These are phyloP conservation scores for Pangasius macronema DNA, from an alignment of 2,797 vertebrate genomes.

Conservation along the genomic window DNA sequence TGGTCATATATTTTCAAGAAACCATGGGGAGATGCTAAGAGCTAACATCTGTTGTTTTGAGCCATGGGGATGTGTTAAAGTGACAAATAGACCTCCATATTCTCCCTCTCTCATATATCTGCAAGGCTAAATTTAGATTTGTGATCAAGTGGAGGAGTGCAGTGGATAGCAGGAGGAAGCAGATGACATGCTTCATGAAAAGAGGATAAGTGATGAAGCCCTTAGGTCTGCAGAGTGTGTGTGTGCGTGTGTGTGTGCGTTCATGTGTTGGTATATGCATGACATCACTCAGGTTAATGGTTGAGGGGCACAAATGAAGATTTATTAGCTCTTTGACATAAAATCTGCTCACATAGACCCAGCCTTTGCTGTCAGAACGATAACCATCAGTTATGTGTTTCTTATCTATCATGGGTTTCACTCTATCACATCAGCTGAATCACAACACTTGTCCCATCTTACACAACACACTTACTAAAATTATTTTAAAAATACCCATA, in stretches of 20 bases:
- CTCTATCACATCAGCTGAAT: background rate
- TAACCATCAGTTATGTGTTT: background rate
- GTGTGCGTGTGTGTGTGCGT: slow-evolving; percentile 1
- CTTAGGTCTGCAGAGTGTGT: slow-evolving; percentile 14
- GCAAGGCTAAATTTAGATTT: slow-evolving; percentile 50
- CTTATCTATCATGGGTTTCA: background rate
- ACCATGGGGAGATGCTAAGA: slow-evolving; percentile 50
- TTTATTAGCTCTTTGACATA: slow-evolving; percentile 11
- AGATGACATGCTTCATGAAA: slow-evolving; percentile 35
- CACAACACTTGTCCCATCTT: background rate
- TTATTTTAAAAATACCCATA: background rate
- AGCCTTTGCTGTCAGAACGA: background rate
- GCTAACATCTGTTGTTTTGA: slow-evolving; percentile 63
- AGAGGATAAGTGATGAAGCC: slow-evolving; percentile 42
- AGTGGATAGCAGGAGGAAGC: slow-evolving; percentile 31
- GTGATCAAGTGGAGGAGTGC: slow-evolving; percentile 24
- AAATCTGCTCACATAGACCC: background rate
- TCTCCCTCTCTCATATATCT: slow-evolving; percentile 47
- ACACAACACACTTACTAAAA: background rate
- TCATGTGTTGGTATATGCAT: background rate
- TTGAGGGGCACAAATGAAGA: slow-evolving; percentile 21
- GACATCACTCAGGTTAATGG: slow-evolving; percentile 18
- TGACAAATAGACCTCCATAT: slow-evolving; percentile 55
- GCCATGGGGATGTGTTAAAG: slow-evolving; percentile 45
- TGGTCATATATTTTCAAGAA: slow-evolving; percentile 39